Percentiles rank a stretch among this genome's conserved stretches.
Evolutionary conservation across 2,113 vertebrate species (phyloP).

Genomic region (Dermatemys mawii): DNA sequence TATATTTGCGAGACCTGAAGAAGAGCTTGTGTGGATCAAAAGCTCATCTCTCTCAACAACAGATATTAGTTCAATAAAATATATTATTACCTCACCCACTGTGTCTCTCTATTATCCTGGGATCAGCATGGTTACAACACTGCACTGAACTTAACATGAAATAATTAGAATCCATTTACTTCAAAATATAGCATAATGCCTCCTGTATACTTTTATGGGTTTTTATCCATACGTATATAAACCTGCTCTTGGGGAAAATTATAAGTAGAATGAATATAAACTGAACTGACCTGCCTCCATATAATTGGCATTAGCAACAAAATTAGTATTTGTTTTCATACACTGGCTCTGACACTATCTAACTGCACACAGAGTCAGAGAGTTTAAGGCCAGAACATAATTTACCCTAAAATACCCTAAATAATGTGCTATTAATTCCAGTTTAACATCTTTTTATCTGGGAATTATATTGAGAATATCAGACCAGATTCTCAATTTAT

Average conservation of each 20-base stretch:
- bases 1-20: too few species aligned
- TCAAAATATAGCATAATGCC: not conserved
- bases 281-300: not conserved
- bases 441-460: not conserved
- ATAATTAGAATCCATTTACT: conserved; percentile 19
- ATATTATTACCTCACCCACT: too few species aligned
- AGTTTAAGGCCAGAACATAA: not conserved
- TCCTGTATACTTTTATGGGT: not conserved
- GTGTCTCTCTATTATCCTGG: too few species aligned
- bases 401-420: not conserved
- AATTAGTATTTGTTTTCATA: not conserved
- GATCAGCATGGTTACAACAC: not conserved
- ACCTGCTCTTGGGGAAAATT: not conserved
- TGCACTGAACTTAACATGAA: not conserved
- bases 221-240: not conserved
- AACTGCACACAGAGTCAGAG: not conserved
- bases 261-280: not conserved
- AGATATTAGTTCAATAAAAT: too few species aligned
- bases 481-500: not conserved
- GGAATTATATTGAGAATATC: not conserved
- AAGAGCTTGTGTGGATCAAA: too few species aligned
- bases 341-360: not conserved
- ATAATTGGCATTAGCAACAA: not conserved
- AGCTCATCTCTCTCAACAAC: too few species aligned
- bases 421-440: conserved; percentile 33